These are phyloP conservation scores for Latrodectus elegans DNA, from an alignment of 2,888 invertebrate genomes.

Conservation along the genomic window DNA sequence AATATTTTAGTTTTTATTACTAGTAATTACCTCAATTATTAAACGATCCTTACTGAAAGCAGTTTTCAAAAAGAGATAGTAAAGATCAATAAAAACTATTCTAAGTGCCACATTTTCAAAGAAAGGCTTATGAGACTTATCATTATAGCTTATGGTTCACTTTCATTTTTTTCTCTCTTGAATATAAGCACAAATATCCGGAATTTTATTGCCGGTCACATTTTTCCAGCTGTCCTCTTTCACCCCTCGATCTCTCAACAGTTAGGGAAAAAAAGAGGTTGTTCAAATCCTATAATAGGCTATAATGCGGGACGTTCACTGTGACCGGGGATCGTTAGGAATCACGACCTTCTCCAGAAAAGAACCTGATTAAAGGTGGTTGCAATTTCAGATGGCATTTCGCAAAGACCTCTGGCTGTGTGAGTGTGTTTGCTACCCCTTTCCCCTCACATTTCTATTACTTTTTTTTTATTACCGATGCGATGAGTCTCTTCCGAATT, in stretches of 20 bases:
- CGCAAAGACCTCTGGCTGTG: slow-evolving; percentile 10
- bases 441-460: slow-evolving; percentile 14
- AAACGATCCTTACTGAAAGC: too few relatives aligned
- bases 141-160: slow-evolving; percentile 22
- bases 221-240: not conserved
- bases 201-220: not conserved
- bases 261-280: slow-evolving; percentile 13
- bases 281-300: slow-evolving; percentile 22
- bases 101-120: too few relatives aligned
- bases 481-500: slow-evolving; percentile 38
- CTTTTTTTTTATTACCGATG: slow-evolving; percentile 35
- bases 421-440: not conserved
- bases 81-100: too few relatives aligned
- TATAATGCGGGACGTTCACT: slow-evolving; percentile 28
- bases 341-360: slow-evolving; percentile 39
- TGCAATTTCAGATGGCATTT: slow-evolving; percentile 32
- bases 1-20: too few relatives aligned
- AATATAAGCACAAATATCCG: not conserved
- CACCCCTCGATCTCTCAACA: slow-evolving; percentile 4
- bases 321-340: slow-evolving; percentile 42
- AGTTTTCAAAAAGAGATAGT: too few relatives aligned
- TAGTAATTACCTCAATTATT: too few relatives aligned
- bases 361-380: slow-evolving; percentile 36
- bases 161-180: not conserved
- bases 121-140: not conserved